These are phyloP conservation scores for Coracopsis vasa DNA, from an alignment of 2,113 vertebrate genomes.

Conservation along the genomic window DNA sequence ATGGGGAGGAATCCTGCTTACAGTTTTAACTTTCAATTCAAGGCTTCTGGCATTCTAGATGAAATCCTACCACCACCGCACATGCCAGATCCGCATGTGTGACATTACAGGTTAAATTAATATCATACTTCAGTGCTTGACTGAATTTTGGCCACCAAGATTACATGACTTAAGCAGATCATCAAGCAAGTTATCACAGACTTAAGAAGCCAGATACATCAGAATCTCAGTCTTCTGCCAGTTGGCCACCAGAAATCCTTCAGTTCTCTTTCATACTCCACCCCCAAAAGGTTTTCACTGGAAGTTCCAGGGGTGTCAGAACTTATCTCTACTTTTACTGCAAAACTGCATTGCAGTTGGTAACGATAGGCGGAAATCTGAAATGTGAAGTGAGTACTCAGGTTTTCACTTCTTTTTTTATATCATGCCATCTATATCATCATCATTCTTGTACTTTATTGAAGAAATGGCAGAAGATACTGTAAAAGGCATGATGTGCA, in stretches of 20 bases:
- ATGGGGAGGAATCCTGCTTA: accelerated
- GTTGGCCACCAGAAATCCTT: neutral
- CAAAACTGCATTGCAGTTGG: neutral
- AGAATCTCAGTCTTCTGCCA: neutral
- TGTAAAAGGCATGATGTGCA: slow-evolving; percentile 36
- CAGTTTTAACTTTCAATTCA: neutral
- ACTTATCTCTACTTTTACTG: neutral
- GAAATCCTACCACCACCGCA: neutral
- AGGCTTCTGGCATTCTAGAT: neutral
- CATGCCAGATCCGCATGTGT: accelerated
- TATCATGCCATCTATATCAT: neutral
- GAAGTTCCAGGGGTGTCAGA: neutral
- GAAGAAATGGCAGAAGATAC: slow-evolving; percentile 37
- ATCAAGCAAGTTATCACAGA: neutral
- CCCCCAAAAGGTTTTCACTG: neutral
- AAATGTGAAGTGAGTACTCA: neutral
- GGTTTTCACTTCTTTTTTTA: neutral
- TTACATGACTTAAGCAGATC: neutral
- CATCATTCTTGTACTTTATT: slow-evolving; percentile 11
- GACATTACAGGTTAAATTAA: neutral
- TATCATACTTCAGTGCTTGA: neutral
- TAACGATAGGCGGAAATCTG: neutral
- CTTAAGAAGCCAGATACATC: neutral
- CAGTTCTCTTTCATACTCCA: neutral
- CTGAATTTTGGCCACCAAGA: neutral